Evolutionary conservation across 23 tunicate genomes (phyloP), one percentile per base, ranked within the genome.

Genomic region (Halocynthia roretzi): DNA sequence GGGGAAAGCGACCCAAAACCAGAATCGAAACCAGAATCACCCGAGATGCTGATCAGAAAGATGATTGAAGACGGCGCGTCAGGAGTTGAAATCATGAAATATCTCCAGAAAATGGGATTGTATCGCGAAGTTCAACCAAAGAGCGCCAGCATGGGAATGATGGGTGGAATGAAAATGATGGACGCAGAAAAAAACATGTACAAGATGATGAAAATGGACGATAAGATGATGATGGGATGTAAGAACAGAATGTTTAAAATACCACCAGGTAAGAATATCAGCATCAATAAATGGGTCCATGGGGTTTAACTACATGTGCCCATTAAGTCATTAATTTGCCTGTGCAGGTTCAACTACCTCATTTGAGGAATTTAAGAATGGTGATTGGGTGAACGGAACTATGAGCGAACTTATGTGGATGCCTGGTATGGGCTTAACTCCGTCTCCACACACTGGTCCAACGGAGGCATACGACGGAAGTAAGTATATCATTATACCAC

Each of bases 291-390:
- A 60, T 60, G 64, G 18, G 18, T 2, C 17, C 64, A 60, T 17
- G 18, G 18, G 4, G 64, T 60, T 17, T 2, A n/a, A 18, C 1
- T 60, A 4, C 1, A 4, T 31, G 2, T 5, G 9, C 5, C 70
- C 70, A 65, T 5, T 58, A n/a, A 58, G 17, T n/a, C 17, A 15
- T n/a, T 14, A 15, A 14, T n/a, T 58, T n/a, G 5, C 23, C 20
- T 51, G 49, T 51, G 12, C 78, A 74, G 78, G 78, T 21, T 62
- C 78, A 53, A 50, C 78, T 17, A 74, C 78, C 10, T 74, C 78
- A 54, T 74, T 74, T 74, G 78, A 74, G 63, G 18, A 50, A 50
- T 10, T 22, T 21, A 64, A 74, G 55, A 14, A 14, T 6, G 78
- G 78, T 15, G 78, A 22, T 52, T 74, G 78, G 78, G 4, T 19